These are phyloP conservation scores for Hydrolagus colliei DNA, from an alignment of 2,797 vertebrate genomes.

Conservation along the genomic window DNA sequence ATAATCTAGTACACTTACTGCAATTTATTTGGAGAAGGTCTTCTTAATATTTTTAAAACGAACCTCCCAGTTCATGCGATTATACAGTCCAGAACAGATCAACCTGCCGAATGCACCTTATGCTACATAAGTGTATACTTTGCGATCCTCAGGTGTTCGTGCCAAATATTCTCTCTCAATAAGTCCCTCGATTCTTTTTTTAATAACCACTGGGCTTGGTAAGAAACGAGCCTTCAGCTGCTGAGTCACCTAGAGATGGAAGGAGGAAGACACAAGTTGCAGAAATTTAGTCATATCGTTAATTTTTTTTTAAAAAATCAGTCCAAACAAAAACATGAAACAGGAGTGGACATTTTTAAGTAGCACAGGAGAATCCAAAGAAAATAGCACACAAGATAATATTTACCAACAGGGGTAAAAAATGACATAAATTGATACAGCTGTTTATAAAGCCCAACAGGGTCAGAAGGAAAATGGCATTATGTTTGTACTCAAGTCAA, in stretches of 20 bases:
- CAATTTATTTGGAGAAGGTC: slow-evolving; percentile 71
- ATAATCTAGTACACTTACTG: slow-evolving; percentile 79
- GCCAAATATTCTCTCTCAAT: slow-evolving; percentile 99
- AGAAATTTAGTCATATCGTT: neutral
- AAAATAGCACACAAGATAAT: too few relatives aligned
- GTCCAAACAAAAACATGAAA: too few relatives aligned
- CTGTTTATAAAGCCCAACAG: too few relatives aligned
- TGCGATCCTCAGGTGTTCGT: slow-evolving; percentile 93
- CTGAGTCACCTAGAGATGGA: slow-evolving; percentile 80
- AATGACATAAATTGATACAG: too few relatives aligned
- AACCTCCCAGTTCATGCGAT: slow-evolving; percentile 93
- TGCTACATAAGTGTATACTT: slow-evolving; percentile 97
- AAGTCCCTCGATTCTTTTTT: slow-evolving; percentile 98
- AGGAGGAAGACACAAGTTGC: slow-evolving; percentile 35
- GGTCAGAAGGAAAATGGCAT: too few relatives aligned
- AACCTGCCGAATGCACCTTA: slow-evolving; percentile 68
- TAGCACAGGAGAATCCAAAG: too few relatives aligned
- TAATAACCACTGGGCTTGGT: slow-evolving; percentile 96
- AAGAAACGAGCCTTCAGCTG: slow-evolving; percentile 90
- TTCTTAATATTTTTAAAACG: slow-evolving; percentile 78
- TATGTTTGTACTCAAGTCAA: too few relatives aligned
- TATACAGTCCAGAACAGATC: slow-evolving; percentile 75
- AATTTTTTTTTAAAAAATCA: too few relatives aligned
- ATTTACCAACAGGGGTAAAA: too few relatives aligned
- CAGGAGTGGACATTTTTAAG: too few relatives aligned